Conservation (phyloP, 2,113 vertebrate species). For the Aegithalos caudatus region DNA sequence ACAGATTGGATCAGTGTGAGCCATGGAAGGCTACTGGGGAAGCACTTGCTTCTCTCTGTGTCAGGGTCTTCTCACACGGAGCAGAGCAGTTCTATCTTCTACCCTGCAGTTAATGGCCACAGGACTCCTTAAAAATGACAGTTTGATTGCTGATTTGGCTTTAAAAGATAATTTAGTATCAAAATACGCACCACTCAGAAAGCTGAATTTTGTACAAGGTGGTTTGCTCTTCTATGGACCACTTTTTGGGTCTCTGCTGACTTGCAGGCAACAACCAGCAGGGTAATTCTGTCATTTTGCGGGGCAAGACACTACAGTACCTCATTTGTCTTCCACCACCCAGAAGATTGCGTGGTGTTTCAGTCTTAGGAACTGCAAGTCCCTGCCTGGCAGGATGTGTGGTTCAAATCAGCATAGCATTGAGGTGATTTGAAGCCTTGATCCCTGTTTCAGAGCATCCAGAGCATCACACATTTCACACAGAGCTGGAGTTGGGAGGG, state of each 20-base stretch:
- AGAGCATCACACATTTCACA: neutral
- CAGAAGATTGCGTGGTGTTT: neutral
- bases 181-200: neutral
- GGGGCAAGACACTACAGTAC: rapidly evolving
- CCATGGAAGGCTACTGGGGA: rapidly evolving
- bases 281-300: rapidly evolving
- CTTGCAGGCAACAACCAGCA: neutral
- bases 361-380: neutral
- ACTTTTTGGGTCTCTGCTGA: neutral
- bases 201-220: neutral
- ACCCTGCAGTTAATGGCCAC: neutral
- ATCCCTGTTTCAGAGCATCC: neutral
- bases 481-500: neutral
- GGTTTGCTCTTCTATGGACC: neutral
- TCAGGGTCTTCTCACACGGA: neutral
- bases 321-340: neutral
- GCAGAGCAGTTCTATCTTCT: neutral
- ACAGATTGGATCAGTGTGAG: neutral
- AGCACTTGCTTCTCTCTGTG: neutral
- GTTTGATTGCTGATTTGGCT: neutral
- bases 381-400: neutral
- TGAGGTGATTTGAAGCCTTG: neutral
- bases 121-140: neutral
- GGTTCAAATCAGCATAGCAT: neutral
- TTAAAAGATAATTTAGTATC: neutral